phyloP scores from a whole-genome alignment of 2,797 vertebrate genomes.

The Iguana delicatissima region DNA sequence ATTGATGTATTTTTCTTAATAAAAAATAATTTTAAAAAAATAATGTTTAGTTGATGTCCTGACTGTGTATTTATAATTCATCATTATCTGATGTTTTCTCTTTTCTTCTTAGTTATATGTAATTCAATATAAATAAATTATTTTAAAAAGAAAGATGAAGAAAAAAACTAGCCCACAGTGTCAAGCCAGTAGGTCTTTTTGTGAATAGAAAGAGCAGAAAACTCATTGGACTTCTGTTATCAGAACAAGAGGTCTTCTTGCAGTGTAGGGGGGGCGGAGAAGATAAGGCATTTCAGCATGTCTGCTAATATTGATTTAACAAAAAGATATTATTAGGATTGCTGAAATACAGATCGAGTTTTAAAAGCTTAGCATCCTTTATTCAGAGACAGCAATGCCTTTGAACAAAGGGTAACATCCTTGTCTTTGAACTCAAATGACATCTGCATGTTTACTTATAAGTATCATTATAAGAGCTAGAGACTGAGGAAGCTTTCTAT shows the following conservation, averaged over 20 bases:
- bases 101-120: too few relatives aligned
- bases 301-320: conserved; percentile 8
- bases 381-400: neutral
- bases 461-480: neutral
- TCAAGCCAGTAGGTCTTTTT: neutral
- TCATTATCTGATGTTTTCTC: too few relatives aligned
- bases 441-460: neutral
- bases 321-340: neutral
- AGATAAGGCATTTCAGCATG: neutral
- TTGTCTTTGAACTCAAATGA: neutral
- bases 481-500: neutral
- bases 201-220: neutral
- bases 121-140: too few relatives aligned
- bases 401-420: neutral
- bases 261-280: neutral
- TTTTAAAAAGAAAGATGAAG: neutral
- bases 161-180: neutral
- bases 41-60: too few relatives aligned
- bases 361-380: neutral
- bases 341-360: neutral
- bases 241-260: neutral
- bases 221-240: neutral
- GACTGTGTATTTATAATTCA: too few relatives aligned
- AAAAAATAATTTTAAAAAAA: too few relatives aligned
- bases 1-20: too few relatives aligned